Evolutionary conservation across 2,888 invertebrate species (phyloP).

Genomic region (Axea sp.): DNA sequence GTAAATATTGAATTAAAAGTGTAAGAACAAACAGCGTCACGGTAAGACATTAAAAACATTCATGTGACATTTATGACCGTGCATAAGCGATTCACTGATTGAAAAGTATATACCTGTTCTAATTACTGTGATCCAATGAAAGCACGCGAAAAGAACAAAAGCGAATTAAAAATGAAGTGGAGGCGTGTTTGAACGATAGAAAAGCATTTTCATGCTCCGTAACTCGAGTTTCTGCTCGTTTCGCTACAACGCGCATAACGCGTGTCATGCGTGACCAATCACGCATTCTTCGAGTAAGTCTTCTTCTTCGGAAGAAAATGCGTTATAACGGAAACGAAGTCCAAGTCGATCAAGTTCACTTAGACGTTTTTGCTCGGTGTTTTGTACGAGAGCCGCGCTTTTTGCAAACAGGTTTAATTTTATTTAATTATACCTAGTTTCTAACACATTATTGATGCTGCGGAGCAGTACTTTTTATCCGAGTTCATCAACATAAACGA

Average conservation of each 20-base stretch:
- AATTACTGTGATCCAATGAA: constrained; percentile 38
- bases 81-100: constrained; percentile 8
- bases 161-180: constrained; percentile 43
- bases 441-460: neutral
- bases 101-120: constrained; percentile 7
- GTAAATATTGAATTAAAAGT: too few species aligned
- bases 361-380: constrained; percentile 11
- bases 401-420: constrained; percentile 10
- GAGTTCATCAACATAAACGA: too few species aligned
- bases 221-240: constrained; percentile 58
- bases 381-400: constrained; percentile 12
- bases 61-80: too few species aligned
- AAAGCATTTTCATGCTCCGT: constrained; percentile 62
- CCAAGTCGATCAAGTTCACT: constrained; percentile 40
- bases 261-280: constrained; percentile 64
- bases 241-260: constrained; percentile 62
- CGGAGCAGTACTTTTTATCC: too few species aligned
- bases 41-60: too few species aligned
- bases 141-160: constrained; percentile 47
- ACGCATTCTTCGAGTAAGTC: constrained; percentile 50
- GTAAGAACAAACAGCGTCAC: too few species aligned
- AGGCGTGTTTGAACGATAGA: constrained; percentile 50
- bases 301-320: constrained; percentile 50
- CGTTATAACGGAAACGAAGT: constrained; percentile 48
- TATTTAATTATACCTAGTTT: constrained; percentile 33